These are phyloP conservation scores for Crenichthys baileyi DNA, from an alignment of 2,797 vertebrate species.

Conservation along the genomic window DNA sequence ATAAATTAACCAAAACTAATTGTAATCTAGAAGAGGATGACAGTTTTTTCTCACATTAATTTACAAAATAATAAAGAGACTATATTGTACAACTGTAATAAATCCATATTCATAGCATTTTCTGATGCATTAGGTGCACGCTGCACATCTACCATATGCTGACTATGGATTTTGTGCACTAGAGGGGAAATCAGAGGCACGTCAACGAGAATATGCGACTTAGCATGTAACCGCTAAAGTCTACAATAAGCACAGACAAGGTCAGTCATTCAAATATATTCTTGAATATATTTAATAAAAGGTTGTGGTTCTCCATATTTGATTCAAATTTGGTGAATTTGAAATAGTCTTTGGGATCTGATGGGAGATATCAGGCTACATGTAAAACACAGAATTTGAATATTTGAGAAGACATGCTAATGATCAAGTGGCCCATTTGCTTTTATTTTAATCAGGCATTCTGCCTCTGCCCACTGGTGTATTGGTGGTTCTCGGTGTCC, in stretches of 20 bases:
- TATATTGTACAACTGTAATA: too few relatives aligned
- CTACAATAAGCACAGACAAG: not conserved
- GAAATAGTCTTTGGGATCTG: constrained; percentile 32
- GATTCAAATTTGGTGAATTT: constrained; percentile 49
- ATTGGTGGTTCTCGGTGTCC: too few relatives aligned
- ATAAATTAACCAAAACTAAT: not conserved
- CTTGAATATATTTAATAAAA: not conserved
- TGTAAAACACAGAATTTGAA: constrained; percentile 54
- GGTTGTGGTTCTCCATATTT: not conserved
- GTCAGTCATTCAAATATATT: not conserved
- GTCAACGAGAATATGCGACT: not conserved
- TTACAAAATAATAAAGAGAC: too few relatives aligned
- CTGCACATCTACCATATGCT: not conserved
- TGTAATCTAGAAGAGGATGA: not conserved
- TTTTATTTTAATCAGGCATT: not conserved
- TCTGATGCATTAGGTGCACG: not conserved
- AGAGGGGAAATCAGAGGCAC: not conserved
- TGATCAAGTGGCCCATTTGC: not conserved
- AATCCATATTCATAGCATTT: not conserved
- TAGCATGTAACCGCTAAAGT: not conserved
- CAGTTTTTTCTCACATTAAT: not conserved
- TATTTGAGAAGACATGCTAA: constrained; percentile 2
- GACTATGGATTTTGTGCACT: not conserved
- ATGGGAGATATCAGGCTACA: constrained; percentile 34
- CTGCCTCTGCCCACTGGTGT: too few relatives aligned